Evolutionary conservation across 2,113 vertebrate genomes (phyloP), one percentile per base, ranked within the genome.

Genomic region (Junco hyemalis): DNA sequence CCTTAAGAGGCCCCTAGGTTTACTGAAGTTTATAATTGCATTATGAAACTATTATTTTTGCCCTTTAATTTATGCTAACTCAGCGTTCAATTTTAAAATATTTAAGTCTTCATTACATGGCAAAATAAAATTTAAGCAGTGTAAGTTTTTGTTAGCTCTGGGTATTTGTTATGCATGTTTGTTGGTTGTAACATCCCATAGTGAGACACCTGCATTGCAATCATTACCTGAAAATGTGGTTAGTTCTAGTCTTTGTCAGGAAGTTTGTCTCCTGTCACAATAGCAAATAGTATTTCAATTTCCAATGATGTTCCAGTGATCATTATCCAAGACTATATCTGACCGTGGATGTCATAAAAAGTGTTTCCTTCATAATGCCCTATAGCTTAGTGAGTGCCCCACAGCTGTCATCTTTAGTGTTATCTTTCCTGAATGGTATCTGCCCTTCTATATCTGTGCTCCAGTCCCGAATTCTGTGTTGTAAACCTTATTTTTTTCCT

Each of bases 161-260:
- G 33, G 9, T 61, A 24, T 76, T 57, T 79, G 11, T 74, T 54
- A 12, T 0, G 0, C 17, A 42, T 2, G 0, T 77, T 83, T 92
- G 11, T 80, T 86, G 26, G 16, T 48, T 83, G 40, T 77, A 77
- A 57, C n/a, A 65, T 69, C 36, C 59, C 56, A 8, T 19, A 60
- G 29, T 14, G 33, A 7, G 12, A 79, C 70, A n/a, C 20, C 35
- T 68, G 23, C 23, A 33, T 29, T 0, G 2, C 2, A 54, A 5
- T 64, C 29, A 26, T 36, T 86, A 60, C 11, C 23, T 59, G 6
- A n/a, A 72, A 4, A 21, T 85, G 9, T 22, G 40, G 36, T 80
- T 31, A 57, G 24, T 80, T 86, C 36, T 73, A 40, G 23, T 83
- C 12, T 89, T 92, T 56, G 35, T 61, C 16, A 83, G 72, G 29